Evolutionary conservation across 2,113 vertebrate genomes (phyloP), one percentile per base, ranked within the genome.

Genomic region (Vireo altiloquus): DNA sequence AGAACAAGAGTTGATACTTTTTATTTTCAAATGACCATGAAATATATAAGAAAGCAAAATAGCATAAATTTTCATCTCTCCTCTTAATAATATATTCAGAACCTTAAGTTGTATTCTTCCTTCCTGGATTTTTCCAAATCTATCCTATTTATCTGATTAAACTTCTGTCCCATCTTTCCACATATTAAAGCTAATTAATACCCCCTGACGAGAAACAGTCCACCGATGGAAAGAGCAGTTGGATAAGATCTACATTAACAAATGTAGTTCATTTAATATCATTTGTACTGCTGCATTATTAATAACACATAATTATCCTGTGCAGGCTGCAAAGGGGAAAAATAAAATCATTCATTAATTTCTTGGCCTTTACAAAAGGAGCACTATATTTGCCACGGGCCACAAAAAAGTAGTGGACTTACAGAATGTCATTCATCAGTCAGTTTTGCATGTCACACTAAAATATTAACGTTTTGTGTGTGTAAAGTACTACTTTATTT

Each of bases 241-340:
- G 98, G 98, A 98, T 98, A 98, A 98, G 96, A 98, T 98, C 98
- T 98, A 98, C 97, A 96, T 98, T 98, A 98, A 98, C 98, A 98
- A 98, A 98, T 98, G 97, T 98, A 97, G 97, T 98, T 98, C 98
- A 98, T 98, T 98, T 98, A 98, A 98, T 98, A 98, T 98, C 97
- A 98, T 98, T 98, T 98, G 97, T 97, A 95, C 97, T 98, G 95
- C 97, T 98, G 97, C 97, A 98, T 98, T 98, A 98, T 98, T 98
- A 98, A 98, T 98, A 98, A 98, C 98, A 97, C 95, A 97, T 98
- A 98, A 98, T 98, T 98, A 98, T 90, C 94, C 97, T 92, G 94
- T 92, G 94, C 91, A 95, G 92, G 92, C 97, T 98, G 94, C 89
- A 97, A 98, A 93, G 86, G 89, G 95, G 87, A 94, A 98, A 96